Conservation (phyloP, 2,113 vertebrate species). For the Callospermophilus lateralis region DNA sequence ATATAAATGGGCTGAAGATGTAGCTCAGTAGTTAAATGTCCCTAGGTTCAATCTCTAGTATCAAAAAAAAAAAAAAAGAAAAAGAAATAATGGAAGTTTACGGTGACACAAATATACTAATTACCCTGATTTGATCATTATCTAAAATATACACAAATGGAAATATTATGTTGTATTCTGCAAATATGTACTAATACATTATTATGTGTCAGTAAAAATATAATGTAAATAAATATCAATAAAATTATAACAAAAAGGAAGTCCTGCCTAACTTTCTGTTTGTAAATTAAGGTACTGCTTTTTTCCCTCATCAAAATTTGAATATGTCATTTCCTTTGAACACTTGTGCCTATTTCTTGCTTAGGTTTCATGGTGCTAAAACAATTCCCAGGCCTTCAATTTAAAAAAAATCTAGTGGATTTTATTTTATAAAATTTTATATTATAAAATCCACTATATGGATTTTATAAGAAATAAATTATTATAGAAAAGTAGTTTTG, state of each 20-base stretch:
- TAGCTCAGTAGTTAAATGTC: too few species aligned
- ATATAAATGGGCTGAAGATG: too few species aligned
- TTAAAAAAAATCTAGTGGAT: not conserved
- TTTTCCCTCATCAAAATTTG: not conserved
- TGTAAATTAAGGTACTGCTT: not conserved
- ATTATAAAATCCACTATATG: not conserved
- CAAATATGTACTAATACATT: not conserved
- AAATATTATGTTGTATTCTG: not conserved
- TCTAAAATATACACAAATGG: not conserved
- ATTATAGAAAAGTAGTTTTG: not conserved
- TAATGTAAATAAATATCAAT: not conserved
- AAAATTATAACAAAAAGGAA: not conserved
- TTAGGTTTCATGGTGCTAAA: not conserved
- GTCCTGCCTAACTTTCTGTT: not conserved
- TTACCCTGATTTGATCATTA: not conserved
- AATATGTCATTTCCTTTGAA: conserved; percentile 9
- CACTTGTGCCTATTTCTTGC: not conserved
- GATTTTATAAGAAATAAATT: not conserved
- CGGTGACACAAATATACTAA: not conserved
- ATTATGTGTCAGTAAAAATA: not conserved
- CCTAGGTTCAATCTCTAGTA: too few species aligned
- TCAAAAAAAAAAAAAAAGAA: too few species aligned
- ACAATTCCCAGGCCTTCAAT: not conserved
- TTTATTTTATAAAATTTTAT: too few species aligned
- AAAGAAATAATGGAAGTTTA: not conserved